Conservation (phyloP, 2,888 invertebrate genomes). For the Balanococcus diminutus region DNA sequence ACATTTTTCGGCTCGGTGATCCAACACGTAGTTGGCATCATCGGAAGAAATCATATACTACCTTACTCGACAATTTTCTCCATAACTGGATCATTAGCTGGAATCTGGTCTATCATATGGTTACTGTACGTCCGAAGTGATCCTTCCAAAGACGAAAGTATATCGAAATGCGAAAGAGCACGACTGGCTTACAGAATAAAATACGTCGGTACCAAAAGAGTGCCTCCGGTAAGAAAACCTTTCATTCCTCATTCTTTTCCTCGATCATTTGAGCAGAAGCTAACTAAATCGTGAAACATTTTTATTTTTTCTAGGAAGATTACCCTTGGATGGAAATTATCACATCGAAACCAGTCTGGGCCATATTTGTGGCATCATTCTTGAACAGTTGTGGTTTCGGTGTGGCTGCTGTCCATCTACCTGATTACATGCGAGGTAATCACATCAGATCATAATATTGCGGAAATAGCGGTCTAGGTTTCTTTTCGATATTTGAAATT, state of each 20-base stretch:
- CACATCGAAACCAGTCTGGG: conserved; percentile 16
- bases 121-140: neutral
- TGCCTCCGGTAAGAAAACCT: neutral
- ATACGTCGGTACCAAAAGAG: neutral
- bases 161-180: neutral
- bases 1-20: neutral
- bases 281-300: neutral
- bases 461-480: too few relatives aligned
- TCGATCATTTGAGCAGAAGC: neutral
- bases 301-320: neutral
- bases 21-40: neutral
- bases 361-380: neutral
- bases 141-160: neutral
- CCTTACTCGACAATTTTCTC: neutral
- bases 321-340: neutral
- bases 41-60: neutral
- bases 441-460: too few relatives aligned
- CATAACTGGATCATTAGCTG: neutral
- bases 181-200: neutral
- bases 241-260: neutral
- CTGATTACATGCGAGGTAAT: neutral
- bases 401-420: neutral
- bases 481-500: neutral
- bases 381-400: neutral
- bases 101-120: neutral